Base-by-base conservation (phyloP, 2,113 vertebrate genomes). In the Sturnus vulgaris region DNA sequence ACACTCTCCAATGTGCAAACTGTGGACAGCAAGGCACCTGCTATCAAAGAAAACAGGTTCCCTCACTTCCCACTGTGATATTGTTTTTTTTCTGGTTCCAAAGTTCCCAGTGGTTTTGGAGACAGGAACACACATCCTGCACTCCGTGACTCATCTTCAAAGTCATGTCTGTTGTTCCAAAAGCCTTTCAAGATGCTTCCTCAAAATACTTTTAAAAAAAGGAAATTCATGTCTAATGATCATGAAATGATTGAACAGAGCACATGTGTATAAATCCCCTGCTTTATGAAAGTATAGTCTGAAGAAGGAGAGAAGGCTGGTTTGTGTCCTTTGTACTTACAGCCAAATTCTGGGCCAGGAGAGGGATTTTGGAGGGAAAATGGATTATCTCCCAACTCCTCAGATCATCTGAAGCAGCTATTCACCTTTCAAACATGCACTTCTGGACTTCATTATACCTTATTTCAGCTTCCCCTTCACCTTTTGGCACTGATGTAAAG, bases 161-260 rank as follows among this genome's bases (percentile, higher is more conserved):
- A 96, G 91, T 19, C 75, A 24, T 4, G 1, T 46, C 91, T 91
- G 49, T 91, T 79, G 28, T 85, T 96, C 39, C 59, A 82, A 87
- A 47, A 88, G 59, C 44, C 68, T 96, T 94, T 95, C 82, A 92
- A 95, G 88, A 64, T 30, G 33, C 65, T 91, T 77, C 73, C 40
- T 94, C 66, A 79, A 87, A 84, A 94, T 70, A 20, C 9, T 15
- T 77, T 30, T 7, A 4, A 44, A 16, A 42, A 37, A 23, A 33
- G 13, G 17, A 13, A 20, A 6, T 61, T 64, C 25, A 25, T 72
- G n/a, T 18, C n/a, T 85, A 65, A 92, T 91, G 57, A 85, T 89
- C 37, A 15, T 21, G 30, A 88, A 69, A 44, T 31, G 70, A 88
- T 64, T 64, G 75, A 95, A 65, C 52, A 35, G 46, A 73, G 63